Conservation (phyloP, 2,888 invertebrate genomes). For the Scaptomyza cyrtandrae region DNA sequence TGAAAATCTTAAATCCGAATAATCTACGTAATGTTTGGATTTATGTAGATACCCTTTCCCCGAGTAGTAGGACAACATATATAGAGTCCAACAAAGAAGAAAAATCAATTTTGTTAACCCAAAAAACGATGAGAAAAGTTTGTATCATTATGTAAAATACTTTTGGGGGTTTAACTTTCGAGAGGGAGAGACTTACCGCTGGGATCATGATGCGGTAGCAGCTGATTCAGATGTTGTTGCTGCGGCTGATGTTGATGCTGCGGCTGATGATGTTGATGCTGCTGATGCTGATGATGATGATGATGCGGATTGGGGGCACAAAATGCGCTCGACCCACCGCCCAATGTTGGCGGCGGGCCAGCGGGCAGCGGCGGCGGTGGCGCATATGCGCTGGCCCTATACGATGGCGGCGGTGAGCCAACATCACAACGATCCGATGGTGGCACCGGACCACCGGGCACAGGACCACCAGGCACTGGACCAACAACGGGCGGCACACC, state of each 20-base stretch:
- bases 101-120: conserved; percentile 19
- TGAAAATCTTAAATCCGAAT: no score
- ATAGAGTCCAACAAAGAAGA: conserved; percentile 8
- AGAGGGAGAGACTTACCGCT: conserved; percentile 72
- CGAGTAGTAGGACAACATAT: neutral
- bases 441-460: conserved; percentile 49
- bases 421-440: conserved; percentile 75
- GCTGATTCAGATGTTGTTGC: conserved; percentile 32
- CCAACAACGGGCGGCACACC: conserved; percentile 35
- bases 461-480: conserved; percentile 19
- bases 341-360: conserved; percentile 75
- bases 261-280: conserved; percentile 54
- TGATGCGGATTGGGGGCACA: conserved; percentile 83
- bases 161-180: conserved; percentile 10
- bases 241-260: conserved; percentile 51
- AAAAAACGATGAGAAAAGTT: conserved; percentile 33
- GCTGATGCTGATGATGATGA: conserved; percentile 80
- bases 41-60: neutral
- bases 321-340: conserved; percentile 83
- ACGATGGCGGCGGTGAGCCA: conserved; percentile 80
- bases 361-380: conserved; percentile 39
- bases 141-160: conserved; percentile 31
- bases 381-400: conserved; percentile 75
- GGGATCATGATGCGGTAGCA: conserved; percentile 74
- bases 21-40: no score